Evolutionary conservation across 2,113 vertebrate species (phyloP).

Genomic region (Patagioenas fasciata): DNA sequence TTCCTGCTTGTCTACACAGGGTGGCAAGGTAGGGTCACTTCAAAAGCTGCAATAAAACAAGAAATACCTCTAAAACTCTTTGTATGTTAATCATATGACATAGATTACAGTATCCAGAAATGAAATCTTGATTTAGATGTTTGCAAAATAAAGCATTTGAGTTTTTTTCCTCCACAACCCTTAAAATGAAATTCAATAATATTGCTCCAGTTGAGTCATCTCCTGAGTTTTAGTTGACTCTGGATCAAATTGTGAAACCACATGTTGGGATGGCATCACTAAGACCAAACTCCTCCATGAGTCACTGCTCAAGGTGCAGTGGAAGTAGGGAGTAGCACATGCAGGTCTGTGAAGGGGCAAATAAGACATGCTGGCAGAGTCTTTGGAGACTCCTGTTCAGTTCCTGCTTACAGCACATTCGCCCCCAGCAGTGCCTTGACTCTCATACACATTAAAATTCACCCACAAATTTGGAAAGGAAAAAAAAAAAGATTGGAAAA

Average conservation of each 20-base stretch:
- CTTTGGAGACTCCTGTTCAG: not conserved
- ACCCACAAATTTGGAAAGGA: not conserved
- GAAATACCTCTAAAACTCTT: not conserved
- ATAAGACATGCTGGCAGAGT: not conserved
- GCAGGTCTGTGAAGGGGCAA: not conserved
- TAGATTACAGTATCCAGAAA: not conserved
- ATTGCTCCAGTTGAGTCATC: not conserved
- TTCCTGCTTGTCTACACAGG: not conserved
- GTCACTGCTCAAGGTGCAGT: not conserved
- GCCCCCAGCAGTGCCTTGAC: not conserved
- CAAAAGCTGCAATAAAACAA: not conserved
- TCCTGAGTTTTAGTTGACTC: not conserved
- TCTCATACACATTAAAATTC: not conserved
- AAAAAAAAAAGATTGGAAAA: not conserved
- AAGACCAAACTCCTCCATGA: not conserved
- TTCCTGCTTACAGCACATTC: not conserved
- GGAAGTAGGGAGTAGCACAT: not conserved
- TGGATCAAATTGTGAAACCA: not conserved
- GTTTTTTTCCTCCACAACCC: not conserved
- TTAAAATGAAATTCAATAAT: not conserved
- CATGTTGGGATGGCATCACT: not conserved
- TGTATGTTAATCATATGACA: constrained; percentile 1
- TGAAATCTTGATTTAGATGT: not conserved
- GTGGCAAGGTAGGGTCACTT: not conserved
- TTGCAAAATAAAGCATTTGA: not conserved